A percentile compares a stretch with the other conserved stretches of the same genome.
These are phyloP conservation scores for Amyelois transitella DNA, from an alignment of 1,140 invertebrate genomes.

Conservation along the genomic window DNA sequence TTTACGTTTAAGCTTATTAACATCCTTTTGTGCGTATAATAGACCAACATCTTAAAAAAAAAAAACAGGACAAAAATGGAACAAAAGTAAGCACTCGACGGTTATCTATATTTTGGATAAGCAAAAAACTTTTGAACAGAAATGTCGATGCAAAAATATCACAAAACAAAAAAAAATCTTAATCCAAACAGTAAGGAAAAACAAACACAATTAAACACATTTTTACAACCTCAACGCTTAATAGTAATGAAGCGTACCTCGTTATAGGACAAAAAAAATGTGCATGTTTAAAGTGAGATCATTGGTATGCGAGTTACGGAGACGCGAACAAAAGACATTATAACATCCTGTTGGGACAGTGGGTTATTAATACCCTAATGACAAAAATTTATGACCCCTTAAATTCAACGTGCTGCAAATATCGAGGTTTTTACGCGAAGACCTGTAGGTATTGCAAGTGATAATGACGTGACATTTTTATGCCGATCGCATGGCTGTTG, in stretches of 20 bases:
- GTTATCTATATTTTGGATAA: too few species aligned
- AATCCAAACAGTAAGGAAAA: too few species aligned
- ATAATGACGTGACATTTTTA: constrained; percentile 1
- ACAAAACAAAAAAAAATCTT: too few species aligned
- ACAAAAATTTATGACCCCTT: constrained; percentile 68
- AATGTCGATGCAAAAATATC: too few species aligned
- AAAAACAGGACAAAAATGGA: too few species aligned
- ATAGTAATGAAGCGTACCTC: constrained; percentile 23
- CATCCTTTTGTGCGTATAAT: too few species aligned
- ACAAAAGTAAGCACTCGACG: too few species aligned
- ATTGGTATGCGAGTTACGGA: constrained; percentile 63
- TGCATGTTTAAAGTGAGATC: constrained; percentile 40
- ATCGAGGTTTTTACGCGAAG: constrained; percentile 30
- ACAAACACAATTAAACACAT: too few species aligned
- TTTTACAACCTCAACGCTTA: too few species aligned
- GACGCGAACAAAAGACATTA: constrained; percentile 66
- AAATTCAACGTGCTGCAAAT: constrained; percentile 62
- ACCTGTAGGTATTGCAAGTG: background rate
- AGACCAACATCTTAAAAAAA: too few species aligned
- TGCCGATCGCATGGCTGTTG: background rate
- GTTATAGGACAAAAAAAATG: constrained; percentile 41
- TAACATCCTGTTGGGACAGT: constrained; percentile 66
- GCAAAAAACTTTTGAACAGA: too few species aligned
- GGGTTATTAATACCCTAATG: constrained; percentile 71
- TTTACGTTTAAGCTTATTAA: too few species aligned